phyloP scores from a whole-genome alignment of 2,113 vertebrate species.

The Scatophagus argus region DNA sequence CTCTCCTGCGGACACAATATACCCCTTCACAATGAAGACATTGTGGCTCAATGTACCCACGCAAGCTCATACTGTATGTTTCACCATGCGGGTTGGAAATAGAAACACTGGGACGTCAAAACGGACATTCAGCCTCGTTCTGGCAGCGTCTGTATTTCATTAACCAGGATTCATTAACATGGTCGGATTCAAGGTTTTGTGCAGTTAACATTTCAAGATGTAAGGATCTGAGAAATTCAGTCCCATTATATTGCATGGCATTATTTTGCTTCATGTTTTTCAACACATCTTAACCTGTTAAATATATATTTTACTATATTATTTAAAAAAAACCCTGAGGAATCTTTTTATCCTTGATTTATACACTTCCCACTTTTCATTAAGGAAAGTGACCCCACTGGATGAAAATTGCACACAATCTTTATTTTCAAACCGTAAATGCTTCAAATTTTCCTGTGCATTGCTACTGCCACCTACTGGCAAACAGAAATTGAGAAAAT shows the following conservation, averaged over 20 bases:
- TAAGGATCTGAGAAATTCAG: neutral
- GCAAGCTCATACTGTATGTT: constrained; percentile 26
- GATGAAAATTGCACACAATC: neutral
- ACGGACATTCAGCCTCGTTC: neutral
- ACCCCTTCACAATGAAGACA: constrained; percentile 56
- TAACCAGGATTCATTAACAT: neutral
- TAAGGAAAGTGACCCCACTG: constrained; percentile 3
- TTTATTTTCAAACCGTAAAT: neutral
- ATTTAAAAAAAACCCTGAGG: neutral
- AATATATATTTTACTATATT: neutral
- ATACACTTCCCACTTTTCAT: neutral
- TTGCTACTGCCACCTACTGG: constrained; percentile 81
- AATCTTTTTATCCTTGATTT: neutral
- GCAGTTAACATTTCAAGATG: neutral
- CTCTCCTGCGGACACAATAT: constrained; percentile 51
- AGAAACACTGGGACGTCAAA: constrained; percentile 10
- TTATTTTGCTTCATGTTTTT: neutral
- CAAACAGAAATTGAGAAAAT: neutral
- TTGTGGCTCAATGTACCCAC: neutral
- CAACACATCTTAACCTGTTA: neutral
- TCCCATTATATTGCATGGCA: neutral
- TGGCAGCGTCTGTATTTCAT: constrained; percentile 1
- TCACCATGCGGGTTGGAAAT: constrained; percentile 1
- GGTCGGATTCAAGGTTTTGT: neutral
- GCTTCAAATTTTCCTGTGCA: constrained; percentile 45